phyloP scores from a whole-genome alignment of 2,113 vertebrate genomes.

The Cavia aperea region DNA sequence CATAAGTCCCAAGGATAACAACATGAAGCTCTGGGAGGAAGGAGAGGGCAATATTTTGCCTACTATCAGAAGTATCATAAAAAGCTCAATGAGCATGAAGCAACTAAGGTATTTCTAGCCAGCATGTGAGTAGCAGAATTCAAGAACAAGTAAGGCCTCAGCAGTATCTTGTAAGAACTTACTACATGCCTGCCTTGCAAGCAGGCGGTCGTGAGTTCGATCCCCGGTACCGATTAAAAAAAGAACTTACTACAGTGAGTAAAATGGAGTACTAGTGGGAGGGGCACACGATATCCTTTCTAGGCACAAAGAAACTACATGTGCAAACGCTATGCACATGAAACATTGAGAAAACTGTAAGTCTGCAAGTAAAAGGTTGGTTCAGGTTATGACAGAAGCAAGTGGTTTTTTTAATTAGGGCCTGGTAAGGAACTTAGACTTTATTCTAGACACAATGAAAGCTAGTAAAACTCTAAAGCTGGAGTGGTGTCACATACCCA shows the following conservation, averaged over 20 bases:
- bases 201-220: too few relatives aligned
- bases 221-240: too few relatives aligned
- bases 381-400: background rate
- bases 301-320: background rate
- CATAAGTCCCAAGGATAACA: background rate
- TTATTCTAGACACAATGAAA: background rate
- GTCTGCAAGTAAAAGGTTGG: background rate
- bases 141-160: background rate
- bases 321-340: background rate
- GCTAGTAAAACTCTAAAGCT: background rate
- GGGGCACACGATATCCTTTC: background rate
- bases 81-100: background rate
- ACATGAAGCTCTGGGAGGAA: background rate
- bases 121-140: background rate
- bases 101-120: background rate
- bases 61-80: background rate
- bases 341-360: background rate
- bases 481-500: too few relatives aligned
- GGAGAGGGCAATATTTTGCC: background rate
- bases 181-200: background rate
- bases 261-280: background rate
- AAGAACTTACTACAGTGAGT: background rate
- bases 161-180: background rate
- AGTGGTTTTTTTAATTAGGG: background rate
- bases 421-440: background rate